phyloP scores from a whole-genome alignment of 1,140 invertebrate genomes.

The Drosophila tropicalis region DNA sequence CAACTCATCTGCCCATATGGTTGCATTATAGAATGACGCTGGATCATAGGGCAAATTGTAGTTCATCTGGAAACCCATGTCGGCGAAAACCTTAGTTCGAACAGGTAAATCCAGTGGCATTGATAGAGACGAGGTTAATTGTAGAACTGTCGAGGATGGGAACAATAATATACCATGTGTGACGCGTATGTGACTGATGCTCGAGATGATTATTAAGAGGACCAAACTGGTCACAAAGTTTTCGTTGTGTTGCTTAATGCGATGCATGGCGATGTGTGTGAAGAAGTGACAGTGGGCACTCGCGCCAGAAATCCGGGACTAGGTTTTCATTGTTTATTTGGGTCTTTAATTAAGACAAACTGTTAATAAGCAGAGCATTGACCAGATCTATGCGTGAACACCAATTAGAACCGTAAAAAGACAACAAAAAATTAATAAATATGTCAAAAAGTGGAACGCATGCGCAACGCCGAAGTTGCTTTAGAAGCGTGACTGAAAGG shows the following conservation, averaged over 20 bases:
- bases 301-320: constrained; percentile 12
- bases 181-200: not conserved
- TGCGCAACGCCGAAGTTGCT: constrained; percentile 22
- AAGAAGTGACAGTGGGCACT: not conserved
- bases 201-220: constrained; percentile 18
- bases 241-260: constrained; percentile 44
- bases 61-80: constrained; percentile 76
- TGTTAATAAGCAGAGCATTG: constrained; percentile 65
- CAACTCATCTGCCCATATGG: constrained; percentile 62
- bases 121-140: constrained; percentile 63
- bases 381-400: constrained; percentile 52
- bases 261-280: constrained; percentile 60
- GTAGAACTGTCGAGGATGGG: constrained; percentile 43
- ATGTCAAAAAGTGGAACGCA: constrained; percentile 45
- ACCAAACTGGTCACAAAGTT: constrained; percentile 22
- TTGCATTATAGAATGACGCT: constrained; percentile 61
- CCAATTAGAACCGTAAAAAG: constrained; percentile 56
- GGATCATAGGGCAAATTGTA: constrained; percentile 63
- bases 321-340: constrained; percentile 55
- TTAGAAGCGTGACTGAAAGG: constrained; percentile 20
- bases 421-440: constrained; percentile 21
- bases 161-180: constrained; percentile 34
- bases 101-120: constrained; percentile 55
- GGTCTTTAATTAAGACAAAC: constrained; percentile 58
- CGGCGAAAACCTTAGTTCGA: constrained; percentile 62